These are phyloP conservation scores for Tetramorium parvispinum DNA, from an alignment of 1,140 invertebrate species.

Conservation along the genomic window DNA sequence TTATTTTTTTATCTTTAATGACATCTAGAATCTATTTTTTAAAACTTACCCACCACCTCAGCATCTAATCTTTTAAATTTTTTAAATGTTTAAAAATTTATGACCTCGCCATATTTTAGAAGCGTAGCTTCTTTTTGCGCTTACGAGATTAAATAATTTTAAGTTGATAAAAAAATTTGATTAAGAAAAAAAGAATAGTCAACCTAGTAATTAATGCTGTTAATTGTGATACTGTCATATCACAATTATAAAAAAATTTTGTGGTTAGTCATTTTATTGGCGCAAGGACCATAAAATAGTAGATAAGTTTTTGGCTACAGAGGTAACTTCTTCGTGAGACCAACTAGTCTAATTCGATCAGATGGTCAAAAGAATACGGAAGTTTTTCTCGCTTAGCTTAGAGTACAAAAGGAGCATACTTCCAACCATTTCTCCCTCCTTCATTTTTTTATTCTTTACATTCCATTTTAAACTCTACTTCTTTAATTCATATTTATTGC, in stretches of 20 bases:
- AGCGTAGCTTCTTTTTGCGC: not conserved
- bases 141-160: not conserved
- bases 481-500: conserved; percentile 23
- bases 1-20: too few species aligned
- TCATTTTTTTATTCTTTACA: not conserved
- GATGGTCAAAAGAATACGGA: not conserved
- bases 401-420: conserved; percentile 41
- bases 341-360: not conserved
- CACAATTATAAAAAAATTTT: conserved; percentile 18
- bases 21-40: too few species aligned
- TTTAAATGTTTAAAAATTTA: not conserved
- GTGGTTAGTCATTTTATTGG: not conserved
- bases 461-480: not conserved
- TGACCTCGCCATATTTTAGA: not conserved
- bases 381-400: conserved; percentile 50
- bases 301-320: not conserved
- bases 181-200: conserved; percentile 21
- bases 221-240: not conserved
- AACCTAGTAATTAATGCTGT: not conserved
- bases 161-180: not conserved
- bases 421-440: not conserved
- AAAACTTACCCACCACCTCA: too few species aligned
- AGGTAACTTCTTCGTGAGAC: not conserved
- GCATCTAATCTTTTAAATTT: too few species aligned
- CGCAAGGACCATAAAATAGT: not conserved